Base-by-base conservation (phyloP, 1,140 invertebrate genomes). In the Eufriesea mexicana region DNA sequence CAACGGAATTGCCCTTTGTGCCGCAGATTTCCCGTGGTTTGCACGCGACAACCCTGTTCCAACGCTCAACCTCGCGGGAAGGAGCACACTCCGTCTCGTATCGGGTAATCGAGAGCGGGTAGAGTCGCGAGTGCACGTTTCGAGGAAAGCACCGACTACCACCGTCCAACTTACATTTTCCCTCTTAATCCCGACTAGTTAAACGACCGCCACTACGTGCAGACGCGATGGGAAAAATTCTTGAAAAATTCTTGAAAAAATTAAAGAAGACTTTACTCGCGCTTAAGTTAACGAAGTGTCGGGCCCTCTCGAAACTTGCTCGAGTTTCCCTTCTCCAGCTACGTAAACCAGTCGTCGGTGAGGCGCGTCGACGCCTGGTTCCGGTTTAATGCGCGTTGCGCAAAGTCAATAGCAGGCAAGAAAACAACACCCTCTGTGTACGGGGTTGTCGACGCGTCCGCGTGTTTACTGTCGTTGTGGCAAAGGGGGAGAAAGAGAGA, bases 1-100 rank as follows among this genome's bases (percentile, higher is more conserved):
- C 61, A 55, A 42, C 35, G 25, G 51, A 67, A 75, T 76, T 45
- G 54, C 72, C 79, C 79, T 82, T 82, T 82, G 79, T 51, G 42
- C 18, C 14, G 2, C 8, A 61, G 8, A n/a, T 62, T 25, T 61
- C 42, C n/a, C 42, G 25, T 8, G 25, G 54, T 49, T 62, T 75
- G 57, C 45, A 62, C 57, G 57, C 73, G 73, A 75, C 73, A 59
- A 75, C 18, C n/a, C 57, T 51, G 20, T 55, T 55, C 18, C n/a
- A 47, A 74, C 28, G 28, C 25, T 10, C 14, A 45, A 57, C 51
- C 7, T 18, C 12, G 5, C 12, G 5, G 7, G 35, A 42, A 42
- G 20, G 9, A 47, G 23, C 42, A 23, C 2, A 23, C 2, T 25
- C 14, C 18, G 35, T 64, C 16, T 35, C 35, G 35, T 35, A 35